These are phyloP conservation scores for Protophormia terraenovae DNA, from an alignment of 2,888 invertebrate species.

Conservation along the genomic window DNA sequence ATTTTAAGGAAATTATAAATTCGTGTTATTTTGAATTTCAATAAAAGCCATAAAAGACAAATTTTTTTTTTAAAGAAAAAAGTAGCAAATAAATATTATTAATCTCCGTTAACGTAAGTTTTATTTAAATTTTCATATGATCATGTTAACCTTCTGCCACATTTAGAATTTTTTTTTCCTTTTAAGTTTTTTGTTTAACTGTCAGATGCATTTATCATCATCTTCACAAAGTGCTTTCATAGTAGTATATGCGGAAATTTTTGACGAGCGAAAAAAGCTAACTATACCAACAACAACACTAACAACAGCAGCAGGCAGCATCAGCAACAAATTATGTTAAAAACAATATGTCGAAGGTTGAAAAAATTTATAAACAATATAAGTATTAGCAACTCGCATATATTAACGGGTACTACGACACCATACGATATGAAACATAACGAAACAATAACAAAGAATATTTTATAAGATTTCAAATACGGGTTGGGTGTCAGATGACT, in stretches of 20 bases:
- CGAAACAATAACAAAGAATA: not conserved
- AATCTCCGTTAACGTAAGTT: constrained; percentile 10
- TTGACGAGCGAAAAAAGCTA: constrained; percentile 1
- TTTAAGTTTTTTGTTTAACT: constrained; percentile 2
- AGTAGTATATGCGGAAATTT: constrained; percentile 51
- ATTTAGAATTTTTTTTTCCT: not conserved
- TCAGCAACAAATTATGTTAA: constrained; percentile 17
- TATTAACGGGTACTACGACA: constrained; percentile 11
- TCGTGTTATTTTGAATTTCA: no score
- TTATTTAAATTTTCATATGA: constrained; percentile 11
- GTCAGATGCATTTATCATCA: constrained; percentile 27
- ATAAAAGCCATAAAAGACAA: not conserved
- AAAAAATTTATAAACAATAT: constrained; percentile 25
- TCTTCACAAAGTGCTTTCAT: not conserved
- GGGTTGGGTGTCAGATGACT: not conserved
- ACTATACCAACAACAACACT: not conserved
- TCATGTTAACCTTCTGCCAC: constrained; percentile 13
- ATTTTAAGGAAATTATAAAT: no score
- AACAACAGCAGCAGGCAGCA: not conserved
- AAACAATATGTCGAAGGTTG: constrained; percentile 54
- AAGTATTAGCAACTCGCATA: constrained; percentile 8
- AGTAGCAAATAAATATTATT: not conserved
- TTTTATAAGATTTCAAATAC: constrained; percentile 4
- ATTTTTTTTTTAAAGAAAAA: not conserved
- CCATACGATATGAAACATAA: not conserved